Evolutionary conservation across 2,113 vertebrate genomes (phyloP), one percentile per base, ranked within the genome.

Genomic region (Pseudolaguvia tuberculata): DNA sequence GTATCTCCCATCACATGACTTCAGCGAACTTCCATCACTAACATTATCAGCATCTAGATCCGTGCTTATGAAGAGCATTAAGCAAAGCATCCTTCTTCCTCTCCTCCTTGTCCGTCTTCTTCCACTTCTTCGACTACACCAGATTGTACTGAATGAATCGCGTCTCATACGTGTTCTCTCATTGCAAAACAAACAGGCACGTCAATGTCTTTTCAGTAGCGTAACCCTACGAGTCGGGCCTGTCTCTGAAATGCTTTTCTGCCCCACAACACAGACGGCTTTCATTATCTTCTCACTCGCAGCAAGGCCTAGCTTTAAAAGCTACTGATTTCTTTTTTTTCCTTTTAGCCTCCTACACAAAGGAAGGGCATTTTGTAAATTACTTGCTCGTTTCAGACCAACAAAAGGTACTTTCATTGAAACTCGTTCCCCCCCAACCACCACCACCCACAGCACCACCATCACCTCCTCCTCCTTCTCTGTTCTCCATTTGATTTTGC

Each of bases 381-480:
- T 97, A 99, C 95, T 96, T 97, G 94, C 97, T 99, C 97, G 95
- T 98, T 92, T 98, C 95, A 96, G 94, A 97, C 94, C 95, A 97
- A 99, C 95, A 98, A 99, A 98, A 98, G 96, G 95, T 98, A 97
- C 96, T 97, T 98, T 98, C 95, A 99, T 96, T 96, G 95, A 97
- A 95, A 78, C 80, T 52, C 56, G 45, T 59, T 58, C 29, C 47
- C 15, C 94, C 92, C 93, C 89, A 23, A 53, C 53, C 21, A 59
- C 17, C 45, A 20, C 23, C 15, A 18, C 23, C 63, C 14, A 7
- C 45, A 66, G 14, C 63, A 66, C 23, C 25, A 67, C 9, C 63
- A 67, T 3, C 63, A 12, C 63, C 45, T 29, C 63, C 63, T 67
- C 63, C 63, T 67, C 63, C 23, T 67, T 21, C 62, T 65, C 63